phyloP scores from a whole-genome alignment of 2,888 invertebrate genomes.

The Leuctra nigra region DNA sequence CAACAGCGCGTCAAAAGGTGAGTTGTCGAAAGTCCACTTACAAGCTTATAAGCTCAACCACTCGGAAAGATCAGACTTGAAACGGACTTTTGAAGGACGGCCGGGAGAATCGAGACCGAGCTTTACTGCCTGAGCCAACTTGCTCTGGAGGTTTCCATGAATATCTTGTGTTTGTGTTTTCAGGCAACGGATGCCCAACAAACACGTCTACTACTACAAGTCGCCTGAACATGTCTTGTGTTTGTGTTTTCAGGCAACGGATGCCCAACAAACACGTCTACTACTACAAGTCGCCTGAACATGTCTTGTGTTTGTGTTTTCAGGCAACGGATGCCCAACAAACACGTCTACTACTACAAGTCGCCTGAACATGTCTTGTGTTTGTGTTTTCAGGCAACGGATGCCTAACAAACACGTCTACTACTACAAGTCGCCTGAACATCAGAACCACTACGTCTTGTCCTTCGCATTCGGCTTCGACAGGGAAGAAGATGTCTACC shows the following conservation, averaged over 20 bases:
- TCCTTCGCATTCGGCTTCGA: constrained; percentile 94
- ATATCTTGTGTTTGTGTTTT: constrained; percentile 27
- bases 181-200: constrained; percentile 72
- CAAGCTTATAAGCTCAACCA: no score
- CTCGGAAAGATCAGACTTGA: no score
- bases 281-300: constrained; percentile 84
- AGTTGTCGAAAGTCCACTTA: no score
- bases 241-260: constrained; percentile 54
- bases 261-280: constrained; percentile 77
- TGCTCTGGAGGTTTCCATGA: no score
- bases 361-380: constrained; percentile 68
- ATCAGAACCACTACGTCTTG: constrained; percentile 85
- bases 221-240: constrained; percentile 68
- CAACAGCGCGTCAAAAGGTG: no score
- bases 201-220: constrained; percentile 86
- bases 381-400: constrained; percentile 54
- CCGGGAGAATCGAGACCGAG: no score
- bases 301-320: constrained; percentile 41
- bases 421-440: constrained; percentile 84
- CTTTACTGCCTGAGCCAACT: no score
- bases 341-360: constrained; percentile 86
- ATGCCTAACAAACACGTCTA: constrained; percentile 77
- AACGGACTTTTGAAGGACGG: no score
- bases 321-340: constrained; percentile 72
- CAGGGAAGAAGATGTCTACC: constrained; percentile 89